A percentile compares a stretch with the other conserved stretches of the same genome.
These are phyloP conservation scores for Tachina grossa DNA, from an alignment of 2,888 invertebrate genomes.

Conservation along the genomic window DNA sequence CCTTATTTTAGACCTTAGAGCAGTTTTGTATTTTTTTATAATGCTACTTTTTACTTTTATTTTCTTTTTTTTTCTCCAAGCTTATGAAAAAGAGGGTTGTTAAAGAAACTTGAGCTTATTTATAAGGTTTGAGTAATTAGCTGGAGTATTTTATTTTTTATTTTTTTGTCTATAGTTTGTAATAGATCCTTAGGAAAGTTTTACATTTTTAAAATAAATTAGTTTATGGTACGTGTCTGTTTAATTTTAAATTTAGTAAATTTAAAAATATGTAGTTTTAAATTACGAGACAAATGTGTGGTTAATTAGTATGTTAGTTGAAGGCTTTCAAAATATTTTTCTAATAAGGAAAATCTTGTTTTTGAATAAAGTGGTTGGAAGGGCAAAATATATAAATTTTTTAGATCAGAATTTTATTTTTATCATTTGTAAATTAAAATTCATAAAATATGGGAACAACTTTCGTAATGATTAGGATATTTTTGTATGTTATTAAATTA, in stretches of 20 bases:
- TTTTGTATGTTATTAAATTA: no score
- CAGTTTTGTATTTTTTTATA: background rate
- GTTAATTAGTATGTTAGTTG: background rate
- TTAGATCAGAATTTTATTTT: no score
- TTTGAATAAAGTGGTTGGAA: background rate
- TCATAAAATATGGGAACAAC: no score
- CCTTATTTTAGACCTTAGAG: conserved; percentile 21
- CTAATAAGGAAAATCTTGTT: background rate
- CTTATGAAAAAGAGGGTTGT: conserved; percentile 33
- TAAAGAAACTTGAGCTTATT: conserved; percentile 9
- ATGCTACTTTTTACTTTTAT: background rate
- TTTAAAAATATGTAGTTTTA: conserved; percentile 11
- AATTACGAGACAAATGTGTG: background rate
- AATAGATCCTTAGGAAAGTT: conserved; percentile 36
- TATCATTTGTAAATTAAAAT: no score
- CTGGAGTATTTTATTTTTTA: background rate
- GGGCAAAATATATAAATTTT: no score
- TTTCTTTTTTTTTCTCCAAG: background rate
- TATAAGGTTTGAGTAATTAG: conserved; percentile 58
- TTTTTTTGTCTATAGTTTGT: background rate
- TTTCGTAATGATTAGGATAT: no score
- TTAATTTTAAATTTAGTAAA: background rate
- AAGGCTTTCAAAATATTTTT: background rate
- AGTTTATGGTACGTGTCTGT: conserved; percentile 51
- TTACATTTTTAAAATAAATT: conserved; percentile 45